Evolutionary conservation across 2,888 invertebrate species (phyloP).

Genomic region (Arctia plantaginis): DNA sequence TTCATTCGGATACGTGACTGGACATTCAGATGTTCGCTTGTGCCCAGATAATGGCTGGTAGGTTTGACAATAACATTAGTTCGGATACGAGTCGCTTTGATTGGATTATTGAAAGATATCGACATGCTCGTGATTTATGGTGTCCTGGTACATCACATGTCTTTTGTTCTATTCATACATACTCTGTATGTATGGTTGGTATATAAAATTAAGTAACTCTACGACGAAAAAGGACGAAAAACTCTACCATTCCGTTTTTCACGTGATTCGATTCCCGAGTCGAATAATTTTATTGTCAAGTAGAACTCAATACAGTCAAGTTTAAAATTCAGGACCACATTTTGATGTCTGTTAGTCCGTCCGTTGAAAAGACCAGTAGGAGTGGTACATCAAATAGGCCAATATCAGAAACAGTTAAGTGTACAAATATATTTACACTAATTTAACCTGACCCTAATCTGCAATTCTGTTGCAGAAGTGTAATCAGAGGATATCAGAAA

Average conservation of each 20-base stretch:
- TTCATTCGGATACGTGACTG: conserved; percentile 72
- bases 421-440: too few species aligned
- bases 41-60: conserved; percentile 75
- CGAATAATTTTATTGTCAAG: not conserved
- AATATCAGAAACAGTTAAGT: too few species aligned
- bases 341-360: too few species aligned
- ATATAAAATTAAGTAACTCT: not conserved
- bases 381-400: too few species aligned
- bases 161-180: conserved; percentile 16
- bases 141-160: conserved; percentile 51
- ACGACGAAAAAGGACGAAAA: not conserved
- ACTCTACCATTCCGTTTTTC: not conserved
- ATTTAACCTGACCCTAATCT: too few species aligned
- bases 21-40: conserved; percentile 78
- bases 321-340: too few species aligned
- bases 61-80: conserved; percentile 84
- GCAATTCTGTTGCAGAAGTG: too few species aligned
- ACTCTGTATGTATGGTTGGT: not conserved
- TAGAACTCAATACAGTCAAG: too few species aligned
- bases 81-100: conserved; percentile 76
- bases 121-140: conserved; percentile 74
- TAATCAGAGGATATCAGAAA: too few species aligned
- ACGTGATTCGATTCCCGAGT: not conserved
- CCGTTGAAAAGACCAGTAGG: too few species aligned
- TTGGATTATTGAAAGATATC: conserved; percentile 83